Evolutionary conservation across 2,797 vertebrate genomes (phyloP).

Genomic region (Tarsius wallacei): DNA sequence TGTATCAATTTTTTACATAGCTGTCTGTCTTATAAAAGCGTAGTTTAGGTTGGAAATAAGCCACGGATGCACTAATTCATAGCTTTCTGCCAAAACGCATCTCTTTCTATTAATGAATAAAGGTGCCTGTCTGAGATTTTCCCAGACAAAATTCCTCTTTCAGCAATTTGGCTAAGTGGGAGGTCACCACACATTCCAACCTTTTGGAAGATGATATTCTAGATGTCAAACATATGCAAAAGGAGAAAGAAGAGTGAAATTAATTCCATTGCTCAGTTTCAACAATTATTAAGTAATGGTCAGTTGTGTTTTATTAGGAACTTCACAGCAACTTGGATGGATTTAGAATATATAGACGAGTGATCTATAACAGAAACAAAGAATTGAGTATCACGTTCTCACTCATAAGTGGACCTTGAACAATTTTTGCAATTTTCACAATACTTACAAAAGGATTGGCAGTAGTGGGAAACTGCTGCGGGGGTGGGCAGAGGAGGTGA

Average conservation of each 20-base stretch:
- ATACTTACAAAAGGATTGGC: too few species aligned
- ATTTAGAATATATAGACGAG: too few species aligned
- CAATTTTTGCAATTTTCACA: too few species aligned
- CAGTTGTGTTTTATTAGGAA: background rate
- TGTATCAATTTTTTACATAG: constrained; percentile 39
- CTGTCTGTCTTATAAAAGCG: background rate
- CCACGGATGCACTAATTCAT: background rate
- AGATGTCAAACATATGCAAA: constrained; percentile 30
- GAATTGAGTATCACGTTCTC: too few species aligned
- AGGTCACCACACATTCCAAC: background rate
- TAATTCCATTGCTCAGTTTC: background rate
- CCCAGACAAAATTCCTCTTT: constrained; percentile 13
- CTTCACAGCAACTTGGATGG: too few species aligned
- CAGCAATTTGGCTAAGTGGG: background rate
- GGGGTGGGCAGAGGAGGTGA: too few species aligned
- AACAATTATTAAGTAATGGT: background rate
- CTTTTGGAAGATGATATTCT: background rate
- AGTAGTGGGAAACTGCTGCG: too few species aligned
- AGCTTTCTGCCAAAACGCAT: background rate
- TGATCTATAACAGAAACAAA: too few species aligned
- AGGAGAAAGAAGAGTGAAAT: background rate
- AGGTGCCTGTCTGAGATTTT: background rate
- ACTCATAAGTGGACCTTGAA: too few species aligned
- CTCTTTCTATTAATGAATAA: background rate
- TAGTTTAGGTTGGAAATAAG: background rate